A percentile compares a stretch with the other conserved stretches of the same genome.
These are phyloP conservation scores for Ellobium chinense DNA, from an alignment of 2,888 invertebrate genomes.

Conservation along the genomic window DNA sequence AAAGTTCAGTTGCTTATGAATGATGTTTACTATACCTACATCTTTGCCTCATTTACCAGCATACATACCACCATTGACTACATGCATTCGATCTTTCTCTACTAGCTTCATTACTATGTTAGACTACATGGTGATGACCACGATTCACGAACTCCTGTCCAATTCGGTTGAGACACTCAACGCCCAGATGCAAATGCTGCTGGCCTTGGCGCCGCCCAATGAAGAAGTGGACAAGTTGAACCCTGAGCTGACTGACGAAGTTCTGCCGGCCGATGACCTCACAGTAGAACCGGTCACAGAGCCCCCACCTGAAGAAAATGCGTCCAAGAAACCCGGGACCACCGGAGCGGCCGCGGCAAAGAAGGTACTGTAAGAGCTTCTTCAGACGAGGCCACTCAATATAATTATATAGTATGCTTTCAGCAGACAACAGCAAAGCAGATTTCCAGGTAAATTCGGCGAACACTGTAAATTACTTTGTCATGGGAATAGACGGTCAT, in stretches of 20 bases:
- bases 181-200: neutral
- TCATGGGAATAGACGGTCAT: too few relatives aligned
- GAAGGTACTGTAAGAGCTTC: neutral
- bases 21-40: too few relatives aligned
- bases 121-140: constrained; percentile 40
- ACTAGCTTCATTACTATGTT: constrained; percentile 35
- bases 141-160: constrained; percentile 16
- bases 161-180: constrained; percentile 3
- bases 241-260: neutral
- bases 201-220: neutral
- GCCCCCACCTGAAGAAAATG: neutral
- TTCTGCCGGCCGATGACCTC: constrained; percentile 17
- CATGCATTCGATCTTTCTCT: neutral
- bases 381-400: too few relatives aligned
- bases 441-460: too few relatives aligned
- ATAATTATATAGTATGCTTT: too few relatives aligned
- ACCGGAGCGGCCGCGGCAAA: neutral
- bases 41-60: too few relatives aligned
- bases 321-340: neutral
- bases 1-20: too few relatives aligned
- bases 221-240: constrained; percentile 7
- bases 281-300: neutral
- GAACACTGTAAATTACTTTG: too few relatives aligned
- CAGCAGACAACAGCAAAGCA: too few relatives aligned
- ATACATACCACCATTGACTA: too few relatives aligned